These are phyloP conservation scores for Microchrysa polita DNA, from an alignment of 2,888 invertebrate genomes.

Conservation along the genomic window DNA sequence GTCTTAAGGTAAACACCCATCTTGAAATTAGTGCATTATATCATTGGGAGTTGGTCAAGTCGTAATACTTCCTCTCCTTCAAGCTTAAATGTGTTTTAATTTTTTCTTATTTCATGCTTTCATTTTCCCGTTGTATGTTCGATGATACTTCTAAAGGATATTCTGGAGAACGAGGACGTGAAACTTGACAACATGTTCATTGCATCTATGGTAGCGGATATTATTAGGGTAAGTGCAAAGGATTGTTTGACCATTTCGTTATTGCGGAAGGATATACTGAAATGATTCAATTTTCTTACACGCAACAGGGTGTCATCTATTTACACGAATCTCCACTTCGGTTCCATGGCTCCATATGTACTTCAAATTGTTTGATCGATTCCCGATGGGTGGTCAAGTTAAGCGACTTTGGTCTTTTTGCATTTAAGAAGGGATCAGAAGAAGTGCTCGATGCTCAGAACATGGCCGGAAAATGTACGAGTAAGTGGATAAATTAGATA, in stretches of 20 bases:
- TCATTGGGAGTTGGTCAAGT: background rate
- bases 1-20: constrained; percentile 76
- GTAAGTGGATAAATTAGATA: constrained; percentile 67
- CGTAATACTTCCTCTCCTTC: constrained; percentile 9
- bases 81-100: too few relatives aligned
- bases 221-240: constrained; percentile 80
- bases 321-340: constrained; percentile 87
- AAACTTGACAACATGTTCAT: constrained; percentile 97
- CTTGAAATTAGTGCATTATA: background rate
- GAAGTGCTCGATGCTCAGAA: constrained; percentile 71
- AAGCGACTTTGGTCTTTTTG: constrained; percentile 89
- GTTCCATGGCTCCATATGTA: constrained; percentile 87
- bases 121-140: background rate
- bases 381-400: constrained; percentile 95
- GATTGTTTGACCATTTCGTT: constrained; percentile 17
- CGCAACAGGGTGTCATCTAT: constrained; percentile 84
- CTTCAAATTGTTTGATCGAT: constrained; percentile 93
- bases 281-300: constrained; percentile 29
- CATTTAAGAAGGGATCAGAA: constrained; percentile 82
- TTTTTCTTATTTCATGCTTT: constrained; percentile 39
- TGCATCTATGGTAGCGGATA: constrained; percentile 93
- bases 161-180: constrained; percentile 93
- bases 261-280: constrained; percentile 9
- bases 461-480: constrained; percentile 72
- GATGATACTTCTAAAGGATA: constrained; percentile 74